These are phyloP conservation scores for Odontesthes bonariensis DNA, from an alignment of 2,113 vertebrate genomes.

Conservation along the genomic window DNA sequence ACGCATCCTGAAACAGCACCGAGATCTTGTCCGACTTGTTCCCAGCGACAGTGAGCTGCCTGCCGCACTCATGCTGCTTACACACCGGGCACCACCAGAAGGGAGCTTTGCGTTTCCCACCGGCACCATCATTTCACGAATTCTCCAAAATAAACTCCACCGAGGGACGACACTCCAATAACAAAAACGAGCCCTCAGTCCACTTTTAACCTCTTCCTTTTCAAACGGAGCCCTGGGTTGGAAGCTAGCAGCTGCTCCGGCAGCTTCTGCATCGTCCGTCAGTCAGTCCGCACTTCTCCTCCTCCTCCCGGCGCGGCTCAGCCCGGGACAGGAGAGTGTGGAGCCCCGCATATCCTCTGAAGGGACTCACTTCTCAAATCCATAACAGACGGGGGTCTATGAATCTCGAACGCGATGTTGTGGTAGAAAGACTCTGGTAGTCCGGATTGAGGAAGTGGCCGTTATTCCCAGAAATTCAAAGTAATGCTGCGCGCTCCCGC, in stretches of 20 bases:
- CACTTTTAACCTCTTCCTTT: constrained; percentile 80
- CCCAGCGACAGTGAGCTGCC: constrained; percentile 67
- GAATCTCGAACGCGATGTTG: not conserved
- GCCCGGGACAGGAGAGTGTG: constrained; percentile 49
- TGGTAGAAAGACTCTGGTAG: not conserved
- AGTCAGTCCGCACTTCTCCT: constrained; percentile 35
- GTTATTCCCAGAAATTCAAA: constrained; percentile 70
- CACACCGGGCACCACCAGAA: constrained; percentile 80
- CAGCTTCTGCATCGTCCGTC: constrained; percentile 74
- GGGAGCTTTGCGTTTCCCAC: constrained; percentile 75
- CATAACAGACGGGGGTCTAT: constrained; percentile 53
- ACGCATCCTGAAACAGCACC: constrained; percentile 45
- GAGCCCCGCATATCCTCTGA: constrained; percentile 47
- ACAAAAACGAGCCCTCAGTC: constrained; percentile 59
- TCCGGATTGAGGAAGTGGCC: constrained; percentile 26
- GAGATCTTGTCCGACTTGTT: constrained; percentile 57
- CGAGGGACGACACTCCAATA: constrained; percentile 19
- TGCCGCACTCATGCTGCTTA: constrained; percentile 86
- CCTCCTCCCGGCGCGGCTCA: constrained; percentile 53
- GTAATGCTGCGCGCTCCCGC: constrained; percentile 71
- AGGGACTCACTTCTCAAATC: constrained; percentile 36
- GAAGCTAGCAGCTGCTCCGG: constrained; percentile 63
- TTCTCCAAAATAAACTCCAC: constrained; percentile 72
- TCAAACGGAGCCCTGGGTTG: constrained; percentile 67
- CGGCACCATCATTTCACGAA: constrained; percentile 91